These are phyloP conservation scores for Lepidochitona cinerea DNA, from an alignment of 2,888 invertebrate species.

Conservation along the genomic window DNA sequence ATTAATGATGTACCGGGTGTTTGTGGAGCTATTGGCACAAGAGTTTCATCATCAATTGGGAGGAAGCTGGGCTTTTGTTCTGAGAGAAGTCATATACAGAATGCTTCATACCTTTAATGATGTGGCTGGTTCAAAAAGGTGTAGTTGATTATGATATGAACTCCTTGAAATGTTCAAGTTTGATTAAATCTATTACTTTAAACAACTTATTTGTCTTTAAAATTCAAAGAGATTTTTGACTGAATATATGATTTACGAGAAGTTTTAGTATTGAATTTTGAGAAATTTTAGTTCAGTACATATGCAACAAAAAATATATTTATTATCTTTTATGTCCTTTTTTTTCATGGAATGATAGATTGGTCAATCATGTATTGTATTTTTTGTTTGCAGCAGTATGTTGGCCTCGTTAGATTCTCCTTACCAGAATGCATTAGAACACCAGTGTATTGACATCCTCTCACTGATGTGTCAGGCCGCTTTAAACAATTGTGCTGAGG, in stretches of 20 bases:
- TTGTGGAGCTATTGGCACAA: constrained; percentile 49
- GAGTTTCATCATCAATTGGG: constrained; percentile 55
- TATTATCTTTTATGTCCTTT: too few relatives aligned
- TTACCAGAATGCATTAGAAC: not conserved
- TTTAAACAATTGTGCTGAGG: constrained; percentile 46
- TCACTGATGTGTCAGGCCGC: constrained; percentile 39
- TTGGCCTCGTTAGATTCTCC: not conserved
- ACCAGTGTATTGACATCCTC: constrained; percentile 39
- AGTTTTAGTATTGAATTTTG: too few relatives aligned
- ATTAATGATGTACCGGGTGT: constrained; percentile 57
- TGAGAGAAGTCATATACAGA: constrained; percentile 58
- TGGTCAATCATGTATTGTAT: not conserved
- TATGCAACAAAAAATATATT: too few relatives aligned
- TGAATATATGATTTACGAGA: too few relatives aligned
- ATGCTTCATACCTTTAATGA: constrained; percentile 44
- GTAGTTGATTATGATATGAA: too few relatives aligned
- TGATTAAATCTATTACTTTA: too few relatives aligned
- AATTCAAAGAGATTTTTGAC: too few relatives aligned
- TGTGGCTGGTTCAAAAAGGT: too few relatives aligned
- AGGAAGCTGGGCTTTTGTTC: constrained; percentile 57
- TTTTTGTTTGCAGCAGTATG: not conserved
- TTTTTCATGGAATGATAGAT: too few relatives aligned
- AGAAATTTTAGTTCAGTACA: too few relatives aligned
- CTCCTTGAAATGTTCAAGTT: too few relatives aligned
- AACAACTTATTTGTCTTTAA: too few relatives aligned